Evolutionary conservation across 2,797 vertebrate species (phyloP).

Genomic region (Alectoris magna): DNA sequence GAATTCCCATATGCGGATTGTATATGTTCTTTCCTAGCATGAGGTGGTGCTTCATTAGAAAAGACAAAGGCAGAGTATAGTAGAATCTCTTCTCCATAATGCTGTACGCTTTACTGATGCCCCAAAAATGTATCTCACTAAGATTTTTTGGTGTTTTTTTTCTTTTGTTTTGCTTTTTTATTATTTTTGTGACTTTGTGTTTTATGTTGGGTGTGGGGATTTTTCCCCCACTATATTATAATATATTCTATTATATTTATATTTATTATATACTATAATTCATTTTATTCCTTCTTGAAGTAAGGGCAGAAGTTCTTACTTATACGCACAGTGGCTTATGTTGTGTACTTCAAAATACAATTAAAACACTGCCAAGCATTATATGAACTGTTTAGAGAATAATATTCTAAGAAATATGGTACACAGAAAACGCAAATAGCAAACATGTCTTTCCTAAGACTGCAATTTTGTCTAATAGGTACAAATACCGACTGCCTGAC

Average conservation of each 20-base stretch:
- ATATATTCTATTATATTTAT: too few relatives aligned
- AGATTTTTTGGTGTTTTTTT: background rate
- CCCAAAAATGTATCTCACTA: background rate
- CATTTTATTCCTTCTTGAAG: background rate
- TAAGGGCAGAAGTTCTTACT: background rate
- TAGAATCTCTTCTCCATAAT: background rate
- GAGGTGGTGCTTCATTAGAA: background rate
- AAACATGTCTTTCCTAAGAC: background rate
- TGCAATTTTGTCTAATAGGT: accelerated
- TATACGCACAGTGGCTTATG: background rate
- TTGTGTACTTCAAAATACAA: background rate
- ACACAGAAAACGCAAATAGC: background rate
- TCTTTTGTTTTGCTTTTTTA: background rate
- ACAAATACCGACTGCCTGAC: background rate
- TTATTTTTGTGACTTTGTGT: background rate
- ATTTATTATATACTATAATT: background rate
- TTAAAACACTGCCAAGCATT: background rate
- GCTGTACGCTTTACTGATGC: background rate
- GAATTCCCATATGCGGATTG: background rate
- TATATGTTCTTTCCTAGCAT: background rate
- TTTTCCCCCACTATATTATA: background rate
- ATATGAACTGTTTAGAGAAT: background rate
- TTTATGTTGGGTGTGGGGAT: too few relatives aligned
- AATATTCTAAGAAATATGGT: background rate
- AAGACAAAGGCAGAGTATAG: background rate